A percentile compares a stretch with the other conserved stretches of the same genome.
phyloP scores from a whole-genome alignment of 2,113 vertebrate species.

The Mus spicilegus region DNA sequence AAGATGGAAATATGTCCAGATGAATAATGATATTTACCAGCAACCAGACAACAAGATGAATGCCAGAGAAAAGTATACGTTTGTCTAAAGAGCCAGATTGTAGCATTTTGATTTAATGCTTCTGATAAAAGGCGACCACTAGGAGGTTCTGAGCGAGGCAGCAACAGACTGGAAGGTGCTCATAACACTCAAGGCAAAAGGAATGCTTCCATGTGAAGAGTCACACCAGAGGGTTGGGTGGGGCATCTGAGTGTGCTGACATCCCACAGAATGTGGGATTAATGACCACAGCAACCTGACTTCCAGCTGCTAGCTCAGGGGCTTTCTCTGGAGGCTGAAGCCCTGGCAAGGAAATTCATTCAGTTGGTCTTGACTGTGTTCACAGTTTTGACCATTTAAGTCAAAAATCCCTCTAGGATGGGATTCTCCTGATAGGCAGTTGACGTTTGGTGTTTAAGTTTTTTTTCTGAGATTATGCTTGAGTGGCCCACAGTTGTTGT shows the following conservation, averaged over 20 bases:
- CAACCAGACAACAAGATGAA: background rate
- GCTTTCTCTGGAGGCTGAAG: background rate
- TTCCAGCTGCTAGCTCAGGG: background rate
- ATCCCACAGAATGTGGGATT: too few relatives aligned
- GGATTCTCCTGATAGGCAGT: background rate
- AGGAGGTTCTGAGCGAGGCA: background rate
- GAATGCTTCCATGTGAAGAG: background rate
- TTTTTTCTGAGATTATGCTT: background rate
- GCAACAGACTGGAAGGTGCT: background rate
- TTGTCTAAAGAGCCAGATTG: background rate
- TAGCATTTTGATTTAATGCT: conserved; percentile 34
- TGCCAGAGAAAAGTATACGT: background rate
- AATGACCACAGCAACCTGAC: background rate
- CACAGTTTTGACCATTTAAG: background rate
- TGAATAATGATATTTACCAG: background rate
- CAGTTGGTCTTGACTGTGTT: background rate
- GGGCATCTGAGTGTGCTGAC: background rate
- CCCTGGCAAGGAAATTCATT: background rate
- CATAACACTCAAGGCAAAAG: background rate
- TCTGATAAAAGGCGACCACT: background rate
- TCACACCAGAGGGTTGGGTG: background rate
- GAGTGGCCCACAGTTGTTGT: background rate
- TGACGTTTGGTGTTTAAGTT: background rate
- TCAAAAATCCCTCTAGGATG: accelerated
- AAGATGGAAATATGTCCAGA: background rate